Evolutionary conservation across 2,888 invertebrate species (phyloP).

Genomic region (Chesias legatella): DNA sequence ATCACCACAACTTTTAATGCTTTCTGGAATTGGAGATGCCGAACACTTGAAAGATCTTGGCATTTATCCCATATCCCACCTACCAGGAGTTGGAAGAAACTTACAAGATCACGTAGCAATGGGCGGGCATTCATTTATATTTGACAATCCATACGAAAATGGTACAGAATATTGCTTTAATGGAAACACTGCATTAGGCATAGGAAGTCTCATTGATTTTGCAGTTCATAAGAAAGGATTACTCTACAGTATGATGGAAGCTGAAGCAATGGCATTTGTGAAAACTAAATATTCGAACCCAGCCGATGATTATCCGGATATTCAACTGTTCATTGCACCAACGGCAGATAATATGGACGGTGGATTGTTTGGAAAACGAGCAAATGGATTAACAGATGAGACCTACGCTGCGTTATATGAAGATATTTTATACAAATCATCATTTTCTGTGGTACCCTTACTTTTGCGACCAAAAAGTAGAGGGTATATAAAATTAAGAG

Average conservation of each 20-base stretch:
- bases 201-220: constrained; percentile 83
- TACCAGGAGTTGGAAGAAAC: constrained; percentile 89
- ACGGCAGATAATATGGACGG: constrained; percentile 89
- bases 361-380: constrained; percentile 85
- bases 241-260: constrained; percentile 87
- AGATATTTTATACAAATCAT: constrained; percentile 84
- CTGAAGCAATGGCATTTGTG: constrained; percentile 89
- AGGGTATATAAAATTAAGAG: constrained; percentile 84
- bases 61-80: constrained; percentile 81
- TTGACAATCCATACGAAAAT: constrained; percentile 82
- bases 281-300: constrained; percentile 86
- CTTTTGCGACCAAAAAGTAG: constrained; percentile 87
- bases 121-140: constrained; percentile 87
- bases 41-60: constrained; percentile 81
- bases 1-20: constrained; percentile 91
- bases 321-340: constrained; percentile 88
- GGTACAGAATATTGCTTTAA: constrained; percentile 84
- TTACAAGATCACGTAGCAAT: constrained; percentile 91
- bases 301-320: constrained; percentile 86
- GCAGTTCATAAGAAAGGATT: constrained; percentile 81
- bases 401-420: constrained; percentile 86
- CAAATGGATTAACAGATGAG: constrained; percentile 83
- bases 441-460: constrained; percentile 84
- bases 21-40: constrained; percentile 89
- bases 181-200: constrained; percentile 82